Conservation (phyloP, 2,113 vertebrate species). For the Rhegmatorhina hoffmannsi region DNA sequence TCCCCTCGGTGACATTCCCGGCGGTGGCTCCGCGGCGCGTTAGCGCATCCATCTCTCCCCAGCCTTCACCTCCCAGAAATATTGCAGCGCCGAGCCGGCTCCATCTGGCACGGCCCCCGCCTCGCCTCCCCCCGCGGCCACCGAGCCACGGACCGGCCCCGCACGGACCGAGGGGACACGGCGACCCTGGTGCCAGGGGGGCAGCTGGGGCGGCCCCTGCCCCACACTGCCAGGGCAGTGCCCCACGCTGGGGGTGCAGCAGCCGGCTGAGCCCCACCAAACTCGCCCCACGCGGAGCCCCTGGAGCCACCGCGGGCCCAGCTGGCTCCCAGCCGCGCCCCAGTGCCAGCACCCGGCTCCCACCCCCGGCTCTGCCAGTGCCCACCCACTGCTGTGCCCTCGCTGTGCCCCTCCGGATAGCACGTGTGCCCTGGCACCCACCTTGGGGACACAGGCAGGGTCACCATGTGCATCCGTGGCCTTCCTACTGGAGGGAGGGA, state of each 20-base stretch:
- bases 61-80: slow-evolving; percentile 68
- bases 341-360: not conserved
- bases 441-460: not conserved
- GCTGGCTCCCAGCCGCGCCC: slow-evolving; percentile 19
- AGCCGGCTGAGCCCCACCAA: not conserved
- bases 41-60: slow-evolving; percentile 61
- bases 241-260: not conserved
- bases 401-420: rapidly evolving
- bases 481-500: not conserved
- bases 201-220: rapidly evolving
- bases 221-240: not conserved
- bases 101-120: slow-evolving; percentile 67
- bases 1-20: slow-evolving; percentile 26
- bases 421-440: not conserved
- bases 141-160: not conserved
- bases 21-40: slow-evolving; percentile 22
- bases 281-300: not conserved
- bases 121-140: slow-evolving; percentile 4
- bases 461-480: rapidly evolving
- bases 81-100: slow-evolving; percentile 50
- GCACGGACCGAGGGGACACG: not conserved
- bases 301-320: not conserved
- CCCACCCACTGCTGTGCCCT: rapidly evolving
- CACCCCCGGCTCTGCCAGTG: not conserved
- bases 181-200: rapidly evolving